A percentile compares a stretch with the other conserved stretches of the same genome.
phyloP scores from a whole-genome alignment of 2,888 invertebrate species.

The Drosophila ustulata region DNA sequence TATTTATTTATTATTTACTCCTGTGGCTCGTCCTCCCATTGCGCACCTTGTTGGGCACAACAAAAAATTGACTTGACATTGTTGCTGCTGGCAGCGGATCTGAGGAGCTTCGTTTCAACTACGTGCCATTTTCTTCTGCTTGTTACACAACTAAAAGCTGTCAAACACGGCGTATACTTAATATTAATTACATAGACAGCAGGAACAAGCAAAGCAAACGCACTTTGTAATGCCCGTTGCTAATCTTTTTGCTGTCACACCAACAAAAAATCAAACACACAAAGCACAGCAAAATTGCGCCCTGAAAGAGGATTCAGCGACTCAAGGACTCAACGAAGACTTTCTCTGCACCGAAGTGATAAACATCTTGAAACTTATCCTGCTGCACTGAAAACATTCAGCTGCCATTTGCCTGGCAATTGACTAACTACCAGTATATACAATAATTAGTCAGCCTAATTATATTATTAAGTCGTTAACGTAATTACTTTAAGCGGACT shows the following conservation, averaged over 20 bases:
- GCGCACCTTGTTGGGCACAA: conserved; percentile 64
- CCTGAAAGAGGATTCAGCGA: not conserved
- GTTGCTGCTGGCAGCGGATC: conserved; percentile 43
- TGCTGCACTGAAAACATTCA: conserved; percentile 42
- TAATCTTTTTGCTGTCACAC: conserved; percentile 52
- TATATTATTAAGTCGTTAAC: conserved; percentile 64
- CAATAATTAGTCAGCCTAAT: conserved; percentile 41
- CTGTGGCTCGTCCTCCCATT: conserved; percentile 40
- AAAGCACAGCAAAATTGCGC: conserved; percentile 35
- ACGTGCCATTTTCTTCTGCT: conserved; percentile 59
- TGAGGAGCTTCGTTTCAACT: conserved; percentile 54
- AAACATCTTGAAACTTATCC: conserved; percentile 40
- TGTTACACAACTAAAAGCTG: conserved; percentile 60
- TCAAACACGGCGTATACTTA: conserved; percentile 76
- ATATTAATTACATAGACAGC: conserved; percentile 70
- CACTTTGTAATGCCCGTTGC: conserved; percentile 38
- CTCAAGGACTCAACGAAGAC: not conserved
- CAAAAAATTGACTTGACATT: conserved; percentile 64
- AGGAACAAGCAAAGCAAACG: conserved; percentile 32
- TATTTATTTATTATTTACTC: conserved; percentile 79
- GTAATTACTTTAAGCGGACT: conserved; percentile 47
- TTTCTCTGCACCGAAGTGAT: conserved; percentile 30
- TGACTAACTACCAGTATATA: not conserved
- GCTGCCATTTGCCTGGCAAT: not conserved
- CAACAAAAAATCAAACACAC: conserved; percentile 29